Conservation (phyloP, 2,888 invertebrate genomes). For the Apotomis turbidana region DNA sequence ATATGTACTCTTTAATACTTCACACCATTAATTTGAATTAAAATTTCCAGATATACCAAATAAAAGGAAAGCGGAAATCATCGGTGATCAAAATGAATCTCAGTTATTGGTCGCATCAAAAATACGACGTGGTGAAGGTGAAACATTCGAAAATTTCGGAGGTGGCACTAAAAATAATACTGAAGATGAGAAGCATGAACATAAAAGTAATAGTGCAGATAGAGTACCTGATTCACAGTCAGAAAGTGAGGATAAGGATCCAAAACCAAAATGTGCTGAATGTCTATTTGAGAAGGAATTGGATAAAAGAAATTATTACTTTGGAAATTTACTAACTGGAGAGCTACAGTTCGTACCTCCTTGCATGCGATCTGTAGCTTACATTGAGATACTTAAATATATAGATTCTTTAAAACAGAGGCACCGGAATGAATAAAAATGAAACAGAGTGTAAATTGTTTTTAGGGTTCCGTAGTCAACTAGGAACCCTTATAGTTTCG, state of each 20-base stretch:
- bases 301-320: slow-evolving; percentile 20
- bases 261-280: slow-evolving; percentile 17
- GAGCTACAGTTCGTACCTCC: slow-evolving; percentile 16
- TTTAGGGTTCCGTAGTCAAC: too few species aligned
- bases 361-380: slow-evolving; percentile 19
- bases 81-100: slow-evolving; percentile 1
- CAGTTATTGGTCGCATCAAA: slow-evolving; percentile 5
- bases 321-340: slow-evolving; percentile 20
- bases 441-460: background rate
- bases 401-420: slow-evolving; percentile 14
- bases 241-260: slow-evolving; percentile 11
- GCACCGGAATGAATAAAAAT: slow-evolving; percentile 16
- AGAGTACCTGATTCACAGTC: slow-evolving; percentile 3
- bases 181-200: slow-evolving; percentile 1
- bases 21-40: background rate
- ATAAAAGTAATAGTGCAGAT: background rate
- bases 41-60: slow-evolving; percentile 5
- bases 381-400: slow-evolving; percentile 18
- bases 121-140: slow-evolving; percentile 7
- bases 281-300: slow-evolving; percentile 19
- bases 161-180: slow-evolving; percentile 5
- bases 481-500: too few species aligned
- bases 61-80: slow-evolving; percentile 4
- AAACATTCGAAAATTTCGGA: slow-evolving; percentile 7
- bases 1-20: slow-evolving; percentile 3